These are phyloP conservation scores for Diorhabda elongata DNA, from an alignment of 1,140 invertebrate species.

Conservation along the genomic window DNA sequence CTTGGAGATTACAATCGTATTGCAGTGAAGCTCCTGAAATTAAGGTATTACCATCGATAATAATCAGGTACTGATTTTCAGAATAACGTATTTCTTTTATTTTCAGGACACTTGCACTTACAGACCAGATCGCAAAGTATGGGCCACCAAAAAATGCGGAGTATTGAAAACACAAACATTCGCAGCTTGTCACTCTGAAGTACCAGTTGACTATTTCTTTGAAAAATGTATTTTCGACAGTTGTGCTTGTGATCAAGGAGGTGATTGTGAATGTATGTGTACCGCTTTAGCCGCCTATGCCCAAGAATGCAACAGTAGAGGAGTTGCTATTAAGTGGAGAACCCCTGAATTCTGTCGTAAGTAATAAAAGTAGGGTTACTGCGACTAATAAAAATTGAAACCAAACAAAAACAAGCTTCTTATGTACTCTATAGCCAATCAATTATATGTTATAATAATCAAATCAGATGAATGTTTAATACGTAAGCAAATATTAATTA, in stretches of 20 bases:
- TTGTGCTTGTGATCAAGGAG: conserved; percentile 84
- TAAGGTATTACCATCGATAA: conserved; percentile 38
- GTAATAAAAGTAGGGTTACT: conserved; percentile 29
- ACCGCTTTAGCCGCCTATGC: conserved; percentile 83
- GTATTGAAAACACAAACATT: conserved; percentile 71
- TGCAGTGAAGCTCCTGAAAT: conserved; percentile 58
- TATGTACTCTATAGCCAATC: too few species aligned
- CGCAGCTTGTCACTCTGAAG: conserved; percentile 72
- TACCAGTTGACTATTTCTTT: conserved; percentile 59
- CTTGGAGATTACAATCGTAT: conserved; percentile 74
- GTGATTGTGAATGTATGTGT: conserved; percentile 86
- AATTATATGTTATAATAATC: too few species aligned
- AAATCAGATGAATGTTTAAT: too few species aligned
- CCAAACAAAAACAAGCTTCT: too few species aligned
- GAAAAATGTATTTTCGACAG: conserved; percentile 74
- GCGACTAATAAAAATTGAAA: too few species aligned
- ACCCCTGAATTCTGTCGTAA: conserved; percentile 77
- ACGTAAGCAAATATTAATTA: too few species aligned
- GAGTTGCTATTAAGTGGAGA: conserved; percentile 74
- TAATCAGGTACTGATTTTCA: too few species aligned
- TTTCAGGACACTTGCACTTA: conserved; percentile 65
- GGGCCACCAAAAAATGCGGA: conserved; percentile 72
- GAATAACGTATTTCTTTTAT: conserved; percentile 7
- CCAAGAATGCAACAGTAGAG: conserved; percentile 69
- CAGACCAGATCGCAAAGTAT: conserved; percentile 70